Conservation (phyloP, 2,113 vertebrate species). For the Platichthys stellatus region DNA sequence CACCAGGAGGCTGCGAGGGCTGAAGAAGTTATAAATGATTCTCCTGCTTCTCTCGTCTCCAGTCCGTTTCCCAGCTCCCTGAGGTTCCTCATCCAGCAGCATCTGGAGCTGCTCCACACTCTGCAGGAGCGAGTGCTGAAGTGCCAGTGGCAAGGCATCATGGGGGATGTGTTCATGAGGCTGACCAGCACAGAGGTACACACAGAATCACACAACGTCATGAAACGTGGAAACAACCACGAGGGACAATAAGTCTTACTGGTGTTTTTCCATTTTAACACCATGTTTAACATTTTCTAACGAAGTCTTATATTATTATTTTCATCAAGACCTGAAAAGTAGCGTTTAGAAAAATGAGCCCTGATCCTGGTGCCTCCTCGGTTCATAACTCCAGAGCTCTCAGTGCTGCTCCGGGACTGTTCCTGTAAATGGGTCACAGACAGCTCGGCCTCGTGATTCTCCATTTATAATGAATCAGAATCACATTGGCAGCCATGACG, state of each 20-base stretch:
- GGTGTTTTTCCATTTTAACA: too few species aligned
- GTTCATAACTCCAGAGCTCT: neutral
- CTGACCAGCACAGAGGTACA: constrained; percentile 93
- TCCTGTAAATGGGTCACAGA: constrained; percentile 15
- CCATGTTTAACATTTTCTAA: too few species aligned
- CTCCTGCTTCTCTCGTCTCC: neutral
- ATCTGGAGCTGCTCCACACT: constrained; percentile 92
- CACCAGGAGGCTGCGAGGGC: neutral
- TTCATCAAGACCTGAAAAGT: too few species aligned
- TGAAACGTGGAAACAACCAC: neutral
- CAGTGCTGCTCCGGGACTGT: neutral
- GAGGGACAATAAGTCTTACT: too few species aligned
- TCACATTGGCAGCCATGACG: constrained; percentile 9
- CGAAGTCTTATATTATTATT: too few species aligned
- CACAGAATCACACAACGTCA: neutral
- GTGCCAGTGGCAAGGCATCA: constrained; percentile 94
- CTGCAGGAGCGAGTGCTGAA: constrained; percentile 94
- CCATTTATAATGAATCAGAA: constrained; percentile 28
- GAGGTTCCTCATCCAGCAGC: constrained; percentile 95
- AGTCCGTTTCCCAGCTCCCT: constrained; percentile 95
- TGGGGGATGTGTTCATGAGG: constrained; percentile 97
- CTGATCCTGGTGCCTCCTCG: too few species aligned
- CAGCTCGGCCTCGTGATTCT: constrained; percentile 16
- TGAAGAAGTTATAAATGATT: too few species aligned
- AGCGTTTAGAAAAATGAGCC: too few species aligned